These are phyloP conservation scores for Drosophila vallismaia DNA, from an alignment of 2,888 invertebrate species.

Conservation along the genomic window DNA sequence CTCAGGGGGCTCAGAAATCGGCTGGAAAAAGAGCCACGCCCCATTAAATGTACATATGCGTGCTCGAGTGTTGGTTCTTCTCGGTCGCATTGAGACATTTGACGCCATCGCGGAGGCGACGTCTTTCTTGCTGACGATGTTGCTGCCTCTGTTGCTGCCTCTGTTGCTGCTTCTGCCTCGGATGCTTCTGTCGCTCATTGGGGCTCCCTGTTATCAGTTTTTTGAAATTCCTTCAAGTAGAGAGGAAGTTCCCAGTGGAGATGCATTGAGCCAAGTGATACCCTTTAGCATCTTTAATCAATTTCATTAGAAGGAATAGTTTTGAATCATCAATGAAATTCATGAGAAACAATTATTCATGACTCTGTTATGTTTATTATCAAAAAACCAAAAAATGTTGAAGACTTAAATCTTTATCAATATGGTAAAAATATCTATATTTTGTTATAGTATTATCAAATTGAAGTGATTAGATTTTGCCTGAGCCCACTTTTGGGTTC, in stretches of 20 bases:
- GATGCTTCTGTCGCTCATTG: constrained; percentile 9
- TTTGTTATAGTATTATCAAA: no score
- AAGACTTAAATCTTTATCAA: no score
- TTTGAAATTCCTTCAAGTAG: constrained; percentile 30
- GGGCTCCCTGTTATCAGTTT: constrained; percentile 38
- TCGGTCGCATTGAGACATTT: constrained; percentile 72
- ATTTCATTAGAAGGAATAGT: not conserved
- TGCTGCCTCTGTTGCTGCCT: not conserved
- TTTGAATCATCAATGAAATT: not conserved
- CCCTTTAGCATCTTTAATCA: not conserved
- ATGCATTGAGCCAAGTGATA: not conserved
- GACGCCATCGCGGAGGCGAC: constrained; percentile 52
- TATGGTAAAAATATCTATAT: no score
- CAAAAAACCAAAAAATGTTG: no score
- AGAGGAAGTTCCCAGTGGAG: constrained; percentile 1
- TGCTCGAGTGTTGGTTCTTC: constrained; percentile 63
- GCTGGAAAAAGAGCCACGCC: constrained; percentile 56
- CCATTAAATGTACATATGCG: constrained; percentile 68
- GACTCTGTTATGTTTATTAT: no score
- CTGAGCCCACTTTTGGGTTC: no score
- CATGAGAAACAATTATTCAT: not conserved
- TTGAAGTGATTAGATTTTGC: no score
- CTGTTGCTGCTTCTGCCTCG: no score
- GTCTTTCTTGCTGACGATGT: constrained; percentile 11
- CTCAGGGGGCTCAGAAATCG: constrained; percentile 9